Evolutionary conservation across 1,140 invertebrate species (phyloP), one percentile per base, ranked within the genome.

Genomic region (Drosophila bifasciata): DNA sequence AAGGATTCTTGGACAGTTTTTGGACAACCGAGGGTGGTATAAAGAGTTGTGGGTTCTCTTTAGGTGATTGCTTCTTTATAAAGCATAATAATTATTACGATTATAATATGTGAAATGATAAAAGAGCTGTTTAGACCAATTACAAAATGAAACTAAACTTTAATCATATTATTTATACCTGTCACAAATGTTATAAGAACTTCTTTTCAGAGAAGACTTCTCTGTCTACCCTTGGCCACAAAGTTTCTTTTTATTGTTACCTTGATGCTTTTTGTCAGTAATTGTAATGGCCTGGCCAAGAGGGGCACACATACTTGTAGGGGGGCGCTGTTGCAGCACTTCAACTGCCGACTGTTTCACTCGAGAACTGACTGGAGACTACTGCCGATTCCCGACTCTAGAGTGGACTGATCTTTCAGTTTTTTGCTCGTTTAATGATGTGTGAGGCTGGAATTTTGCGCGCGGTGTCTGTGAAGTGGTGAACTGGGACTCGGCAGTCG

Each of bases 251-350:
- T 85, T 86, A 85, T 85, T 70, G 79, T 56, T 85, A 76, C 59
- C 80, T 86, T 86, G 81, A 86, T 86, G 66, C 83, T 86, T 86
- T 86, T 86, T 88, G 83, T 86, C 83, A 86, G 83, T 86, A 86
- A 86, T 86, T 86, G 83, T 86, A 86, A 88, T 88, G 78, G 83
- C 71, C 77, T 68, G 32, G 49, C 44, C 41, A 50, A 69, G 69
- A 48, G 32, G 32, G 32, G 32, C 25, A 5, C 32, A 13, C 32
- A 36, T 36, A 36, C 32, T 36, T 11, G 32, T 13, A 1, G 52
- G 70, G 45, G 36, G 44, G 23, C 52, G 69, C 56, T 55, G 8
- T 32, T 9, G 76, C 76, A 41, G 62, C 73, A 85, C 80, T 85
- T 76, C 52, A 46, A 60, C 53, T 56, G 9, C 56, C 57, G 49